A percentile compares a stretch with the other conserved stretches of the same genome.
These are phyloP conservation scores for Ceraclea dissimilis DNA, from an alignment of 2,888 invertebrate genomes.

Conservation along the genomic window DNA sequence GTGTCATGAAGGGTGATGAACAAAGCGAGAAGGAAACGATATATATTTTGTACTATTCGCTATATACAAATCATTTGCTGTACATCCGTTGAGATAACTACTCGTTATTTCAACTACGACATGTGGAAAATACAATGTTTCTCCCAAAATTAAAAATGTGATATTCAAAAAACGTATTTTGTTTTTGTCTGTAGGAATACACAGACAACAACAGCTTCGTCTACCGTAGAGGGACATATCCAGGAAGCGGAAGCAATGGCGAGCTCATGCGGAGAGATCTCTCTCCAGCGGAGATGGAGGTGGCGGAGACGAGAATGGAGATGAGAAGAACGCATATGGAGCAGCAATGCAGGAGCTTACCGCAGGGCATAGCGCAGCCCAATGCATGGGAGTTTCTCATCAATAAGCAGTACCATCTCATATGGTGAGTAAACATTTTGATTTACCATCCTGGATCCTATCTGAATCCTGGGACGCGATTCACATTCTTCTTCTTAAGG, in stretches of 20 bases:
- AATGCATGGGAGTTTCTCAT: slow-evolving; percentile 83
- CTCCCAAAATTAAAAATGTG: no score
- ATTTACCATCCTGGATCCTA: neutral
- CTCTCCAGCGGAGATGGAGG: slow-evolving; percentile 47
- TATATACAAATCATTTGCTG: no score
- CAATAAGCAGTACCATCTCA: slow-evolving; percentile 69
- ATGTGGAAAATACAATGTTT: no score
- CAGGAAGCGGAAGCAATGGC: slow-evolving; percentile 33
- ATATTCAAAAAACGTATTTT: no score
- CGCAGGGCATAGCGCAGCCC: slow-evolving; percentile 49
- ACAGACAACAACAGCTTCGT: slow-evolving; percentile 38
- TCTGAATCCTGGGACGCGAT: neutral
- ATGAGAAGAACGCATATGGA: slow-evolving; percentile 50
- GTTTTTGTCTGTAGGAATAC: slow-evolving; percentile 34
- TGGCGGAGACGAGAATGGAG: slow-evolving; percentile 53
- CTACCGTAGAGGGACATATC: slow-evolving; percentile 32
- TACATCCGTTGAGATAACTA: no score
- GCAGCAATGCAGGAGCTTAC: slow-evolving; percentile 51
- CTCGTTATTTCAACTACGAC: no score
- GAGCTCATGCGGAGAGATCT: slow-evolving; percentile 34
- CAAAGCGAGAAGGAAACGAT: no score
- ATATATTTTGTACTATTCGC: no score
- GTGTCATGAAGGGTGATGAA: no score
- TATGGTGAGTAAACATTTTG: slow-evolving; percentile 51
- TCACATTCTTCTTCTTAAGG: no score